Evolutionary conservation across 2,888 invertebrate genomes (phyloP).

Genomic region (Buathra laborator): DNA sequence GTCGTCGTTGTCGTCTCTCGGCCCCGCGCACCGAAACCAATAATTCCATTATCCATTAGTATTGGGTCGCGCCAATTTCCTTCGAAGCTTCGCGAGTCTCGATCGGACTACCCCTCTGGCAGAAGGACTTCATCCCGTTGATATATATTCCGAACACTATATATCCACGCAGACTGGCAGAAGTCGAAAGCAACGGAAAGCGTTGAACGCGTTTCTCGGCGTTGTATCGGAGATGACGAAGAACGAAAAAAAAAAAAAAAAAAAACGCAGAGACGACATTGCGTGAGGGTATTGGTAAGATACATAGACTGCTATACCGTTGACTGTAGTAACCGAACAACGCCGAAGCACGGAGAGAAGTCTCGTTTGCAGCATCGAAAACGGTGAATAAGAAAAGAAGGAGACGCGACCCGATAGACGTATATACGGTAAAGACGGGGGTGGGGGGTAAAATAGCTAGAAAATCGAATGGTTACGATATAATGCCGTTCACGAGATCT

Average conservation of each 20-base stretch:
- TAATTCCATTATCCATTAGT: conserved; percentile 85
- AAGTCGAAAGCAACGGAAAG: conserved; percentile 11
- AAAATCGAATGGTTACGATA: conserved; percentile 29
- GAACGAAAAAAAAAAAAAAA: too few relatives aligned
- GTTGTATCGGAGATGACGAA: too few relatives aligned
- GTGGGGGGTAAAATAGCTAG: conserved; percentile 1
- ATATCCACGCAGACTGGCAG: neutral
- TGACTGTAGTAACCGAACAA: neutral
- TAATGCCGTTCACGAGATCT: conserved; percentile 38
- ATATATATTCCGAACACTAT: neutral
- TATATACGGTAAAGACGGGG: neutral
- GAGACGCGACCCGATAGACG: conserved; percentile 31
- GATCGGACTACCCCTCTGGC: conserved; percentile 56
- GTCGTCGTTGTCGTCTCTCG: conserved; percentile 39
- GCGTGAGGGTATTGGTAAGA: too few relatives aligned
- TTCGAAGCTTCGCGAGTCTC: conserved; percentile 66
- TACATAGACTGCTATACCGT: too few relatives aligned
- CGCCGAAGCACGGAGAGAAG: neutral
- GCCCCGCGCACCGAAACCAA: conserved; percentile 82
- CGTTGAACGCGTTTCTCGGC: too few relatives aligned
- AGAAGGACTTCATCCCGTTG: conserved; percentile 22
- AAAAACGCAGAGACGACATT: too few relatives aligned
- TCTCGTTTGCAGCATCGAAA: conserved; percentile 29
- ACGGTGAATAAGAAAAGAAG: conserved; percentile 64
- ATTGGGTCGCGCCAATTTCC: conserved; percentile 84